Evolutionary conservation across 2,888 invertebrate genomes (phyloP).

Genomic region (Didymodactylos carnosus): DNA sequence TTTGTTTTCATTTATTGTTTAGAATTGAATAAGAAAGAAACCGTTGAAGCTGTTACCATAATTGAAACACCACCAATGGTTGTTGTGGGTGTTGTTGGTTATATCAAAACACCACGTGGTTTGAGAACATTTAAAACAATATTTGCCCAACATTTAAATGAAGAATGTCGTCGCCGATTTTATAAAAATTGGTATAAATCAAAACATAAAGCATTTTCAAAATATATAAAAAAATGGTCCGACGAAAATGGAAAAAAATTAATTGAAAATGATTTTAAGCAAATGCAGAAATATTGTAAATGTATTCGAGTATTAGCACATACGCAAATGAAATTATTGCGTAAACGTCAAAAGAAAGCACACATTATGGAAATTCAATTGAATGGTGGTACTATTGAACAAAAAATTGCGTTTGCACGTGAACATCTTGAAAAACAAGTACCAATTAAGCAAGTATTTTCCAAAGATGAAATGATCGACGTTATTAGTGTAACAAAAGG

Average conservation of each 20-base stretch:
- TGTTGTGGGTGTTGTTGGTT: slow-evolving; percentile 86
- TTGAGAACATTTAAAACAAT: slow-evolving; percentile 78
- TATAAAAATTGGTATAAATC: slow-evolving; percentile 99
- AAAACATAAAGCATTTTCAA: slow-evolving; percentile 99
- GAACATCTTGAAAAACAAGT: slow-evolving; percentile 77
- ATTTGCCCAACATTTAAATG: slow-evolving; percentile 95
- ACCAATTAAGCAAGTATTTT: slow-evolving; percentile 69
- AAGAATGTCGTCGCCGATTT: slow-evolving; percentile 91
- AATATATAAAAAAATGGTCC: slow-evolving; percentile 92
- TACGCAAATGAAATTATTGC: slow-evolving; percentile 79
- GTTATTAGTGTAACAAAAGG: slow-evolving; percentile 97
- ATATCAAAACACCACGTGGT: slow-evolving; percentile 94
- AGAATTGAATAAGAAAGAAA: slow-evolving; percentile 95
- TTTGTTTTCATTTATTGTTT: background rate
- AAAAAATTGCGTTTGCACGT: slow-evolving; percentile 90
- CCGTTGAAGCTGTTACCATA: slow-evolving; percentile 93
- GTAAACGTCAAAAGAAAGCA: slow-evolving; percentile 96
- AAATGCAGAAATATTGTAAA: slow-evolving; percentile 93
- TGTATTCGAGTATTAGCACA: slow-evolving; percentile 87
- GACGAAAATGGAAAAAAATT: slow-evolving; percentile 87
- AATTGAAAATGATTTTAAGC: slow-evolving; percentile 84
- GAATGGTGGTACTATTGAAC: slow-evolving; percentile 80
- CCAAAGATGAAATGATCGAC: slow-evolving; percentile 95
- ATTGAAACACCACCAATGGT: slow-evolving; percentile 96
- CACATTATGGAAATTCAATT: slow-evolving; percentile 99